Conservation (phyloP, 2,888 invertebrate species). For the Ennomos quercinarius region DNA sequence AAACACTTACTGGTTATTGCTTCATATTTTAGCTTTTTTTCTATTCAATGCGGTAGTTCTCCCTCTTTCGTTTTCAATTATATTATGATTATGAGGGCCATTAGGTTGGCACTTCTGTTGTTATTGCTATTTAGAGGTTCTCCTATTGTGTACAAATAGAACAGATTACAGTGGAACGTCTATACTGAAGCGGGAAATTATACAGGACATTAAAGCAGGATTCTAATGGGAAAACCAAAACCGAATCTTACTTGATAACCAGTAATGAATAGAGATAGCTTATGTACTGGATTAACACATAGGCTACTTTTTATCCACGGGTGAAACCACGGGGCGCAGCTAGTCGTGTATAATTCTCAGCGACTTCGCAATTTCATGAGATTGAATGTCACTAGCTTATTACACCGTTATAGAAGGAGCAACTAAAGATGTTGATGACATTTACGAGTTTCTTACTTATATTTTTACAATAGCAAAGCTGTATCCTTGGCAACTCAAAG, state of each 20-base stretch:
- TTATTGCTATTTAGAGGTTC: constrained; percentile 9
- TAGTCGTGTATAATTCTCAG: too few relatives aligned
- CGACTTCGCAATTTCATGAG: too few relatives aligned
- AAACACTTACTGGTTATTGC: constrained; percentile 50
- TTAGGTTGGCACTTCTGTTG: constrained; percentile 33
- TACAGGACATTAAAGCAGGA: too few relatives aligned
- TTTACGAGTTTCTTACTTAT: constrained; percentile 1
- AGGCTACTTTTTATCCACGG: too few relatives aligned
- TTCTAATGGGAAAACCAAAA: too few relatives aligned
- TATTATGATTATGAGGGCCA: constrained; percentile 44
- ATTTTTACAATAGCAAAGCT: constrained; percentile 15
- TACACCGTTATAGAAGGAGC: too few relatives aligned
- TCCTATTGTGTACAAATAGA: background rate
- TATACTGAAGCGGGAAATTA: background rate
- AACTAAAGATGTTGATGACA: too few relatives aligned
- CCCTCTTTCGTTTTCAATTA: constrained; percentile 40
- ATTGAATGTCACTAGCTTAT: too few relatives aligned
- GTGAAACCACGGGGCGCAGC: too few relatives aligned
- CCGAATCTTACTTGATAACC: too few relatives aligned
- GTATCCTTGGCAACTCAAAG: constrained; percentile 7
- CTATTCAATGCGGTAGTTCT: constrained; percentile 9
- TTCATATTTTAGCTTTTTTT: constrained; percentile 45
- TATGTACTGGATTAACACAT: too few relatives aligned
- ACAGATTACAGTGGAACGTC: background rate
- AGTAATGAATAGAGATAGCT: too few relatives aligned